Base-by-base conservation (phyloP, 2,888 invertebrate genomes). In the Gryllus longicercus region DNA sequence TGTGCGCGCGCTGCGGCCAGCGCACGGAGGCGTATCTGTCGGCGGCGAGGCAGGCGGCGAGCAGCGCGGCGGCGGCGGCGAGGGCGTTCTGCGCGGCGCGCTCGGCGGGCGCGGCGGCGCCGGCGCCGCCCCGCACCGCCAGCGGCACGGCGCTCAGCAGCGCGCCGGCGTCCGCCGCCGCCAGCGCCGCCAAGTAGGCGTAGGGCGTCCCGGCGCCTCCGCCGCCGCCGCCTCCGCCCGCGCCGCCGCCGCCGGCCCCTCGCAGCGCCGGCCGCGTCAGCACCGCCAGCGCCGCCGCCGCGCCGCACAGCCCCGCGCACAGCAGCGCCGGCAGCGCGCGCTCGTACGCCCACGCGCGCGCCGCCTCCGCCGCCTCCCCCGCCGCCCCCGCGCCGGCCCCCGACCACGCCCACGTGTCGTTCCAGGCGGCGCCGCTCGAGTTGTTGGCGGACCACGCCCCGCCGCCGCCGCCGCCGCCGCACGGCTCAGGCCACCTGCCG, bases 61-160 rank as follows among this genome's bases (percentile, higher is more conserved):
- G 86, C 85, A 88, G 89, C n/a, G 89, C 88, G 78, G 87, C 87
- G 51, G 88, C 86, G 10, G 88, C 88, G 88, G 89, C 89, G 83
- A 88, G 86, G 5, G 87, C 86, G 83, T 89, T 89, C 25, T 88
- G 87, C 80, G 88, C 82, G 1, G 88, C 88, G 79, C 88, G 86
- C 80, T 88, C 89, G 80, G 89, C 83, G 83, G 89, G 87, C 5
- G 88, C 87, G 84, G 87, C 88, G 83, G 87, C 87, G 77, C 85
- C 82, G 18, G 87, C 82, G 75, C 83, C 84, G 77, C 84, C 83
- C 18, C 85, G 83, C 77, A 85, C 83, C 82, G 84, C 83, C 50
- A 83, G 83, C 11, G 84, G 84, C 50, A 88, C 86, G 76, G 87
- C 87, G 78, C 87, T 88, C 74, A 88, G 81, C 80, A 88, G 87